Evolutionary conservation across 2,113 vertebrate species (phyloP), one percentile per base, ranked within the genome.

Genomic region (Solenodon paradoxus): DNA sequence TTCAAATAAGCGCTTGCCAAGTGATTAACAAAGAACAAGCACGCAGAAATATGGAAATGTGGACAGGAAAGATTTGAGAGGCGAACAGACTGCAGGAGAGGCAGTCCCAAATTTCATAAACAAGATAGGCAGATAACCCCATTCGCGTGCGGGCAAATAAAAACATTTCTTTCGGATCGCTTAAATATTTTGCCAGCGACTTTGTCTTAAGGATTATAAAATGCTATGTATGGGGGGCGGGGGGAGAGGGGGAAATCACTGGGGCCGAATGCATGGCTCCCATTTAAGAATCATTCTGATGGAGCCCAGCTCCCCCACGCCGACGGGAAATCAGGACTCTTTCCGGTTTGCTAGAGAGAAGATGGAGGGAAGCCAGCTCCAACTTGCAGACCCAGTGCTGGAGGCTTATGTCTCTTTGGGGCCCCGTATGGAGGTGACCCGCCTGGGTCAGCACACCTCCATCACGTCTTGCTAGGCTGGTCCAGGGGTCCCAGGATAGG

Each of bases 1-100:
- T 99, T 99, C 99, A 99, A 99, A 99, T 99, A 99, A 99, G 99
- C 98, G 99, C 99, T 99, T 99, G 99, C 99, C 99, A 99, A 99
- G 99, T 99, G 99, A 99, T 99, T 99, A 99, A 99, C 99, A 99
- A 98, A 99, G 99, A 99, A 99, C 99, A 99, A 99, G 98, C 98
- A 99, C 98, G 99, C 99, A 98, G 99, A 99, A 99, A 99, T 98
- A 99, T 98, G 98, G 99, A 99, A 99, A 99, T 99, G 98, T 89
- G 98, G 98, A 98, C 98, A 98, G 98, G 98, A 98, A 98, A 98
- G 98, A 99, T 98, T 98, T 98, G 98, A 98, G 98, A 98, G 98
- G 98, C 97, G 96, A 98, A 91, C 97, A 98, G 97, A 97, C 98
- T 98, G 98, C 97, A 97, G 98, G 93, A 98, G 97, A 98, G 97